Evolutionary conservation across 2,888 invertebrate species (phyloP), one percentile per base, ranked within the genome.

Genomic region (Synergus japonicus): DNA sequence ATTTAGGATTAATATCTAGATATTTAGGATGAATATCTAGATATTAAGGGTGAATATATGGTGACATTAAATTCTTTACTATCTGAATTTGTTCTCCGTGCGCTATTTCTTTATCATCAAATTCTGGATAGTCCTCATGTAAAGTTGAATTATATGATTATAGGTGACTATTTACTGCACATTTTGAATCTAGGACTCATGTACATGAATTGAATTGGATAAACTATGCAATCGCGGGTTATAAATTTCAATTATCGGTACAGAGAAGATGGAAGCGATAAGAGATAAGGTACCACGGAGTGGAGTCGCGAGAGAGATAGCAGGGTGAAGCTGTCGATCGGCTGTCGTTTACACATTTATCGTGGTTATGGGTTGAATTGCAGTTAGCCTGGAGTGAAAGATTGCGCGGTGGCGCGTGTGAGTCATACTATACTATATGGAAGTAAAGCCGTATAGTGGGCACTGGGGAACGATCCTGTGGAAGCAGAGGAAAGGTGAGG

Each of bases 401-500:
- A 58, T 58, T 58, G 22, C 58, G 4, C 58, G 58, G 58, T 58
- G 58, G 58, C 18, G 58, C 10, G 49, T 49, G 29, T 69, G 69
- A 69, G 46, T 69, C 69, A 69, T 49, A 37, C 37, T 37, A 69
- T 49, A 37, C 37, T 37, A 37, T 37, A 37, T 37, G 8, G 8
- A 69, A 69, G 69, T 15, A 69, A 69, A 37, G 69, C 5, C 22
- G 13, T 5, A 5, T 5, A 9, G 9, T 49, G 13, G 69, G 44
- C 49, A 0, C 43, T 49, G 13, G 69, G 22, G 29, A 69, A 69
- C 69, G 49, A 69, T 49, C 44, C 69, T 18, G 41, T 69, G 22
- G 15, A 46, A 29, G 22, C 22, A 3, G 43, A 69, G 69, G 29
- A 69, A 69, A 67, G 44, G 69, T 69, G 69, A 69, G 69, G 13